Percentiles rank a stretch among this genome's conserved stretches.
phyloP scores from a whole-genome alignment of 2,797 vertebrate species.

The Melanotaenia pygmaea region DNA sequence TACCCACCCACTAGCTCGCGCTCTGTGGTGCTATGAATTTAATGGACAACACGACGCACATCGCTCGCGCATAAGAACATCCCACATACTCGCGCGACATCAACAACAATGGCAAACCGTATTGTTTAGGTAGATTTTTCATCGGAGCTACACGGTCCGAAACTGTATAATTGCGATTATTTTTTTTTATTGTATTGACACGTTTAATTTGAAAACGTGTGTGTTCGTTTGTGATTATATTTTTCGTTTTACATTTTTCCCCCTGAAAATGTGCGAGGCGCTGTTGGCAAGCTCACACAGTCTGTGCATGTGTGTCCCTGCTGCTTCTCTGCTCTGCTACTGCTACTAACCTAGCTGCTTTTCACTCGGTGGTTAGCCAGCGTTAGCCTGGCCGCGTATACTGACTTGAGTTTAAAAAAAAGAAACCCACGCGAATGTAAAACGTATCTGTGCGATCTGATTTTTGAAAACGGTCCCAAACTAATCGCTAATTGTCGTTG shows the following conservation, averaged over 20 bases:
- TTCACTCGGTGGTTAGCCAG: conserved; percentile 74
- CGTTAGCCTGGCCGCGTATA: conserved; percentile 71
- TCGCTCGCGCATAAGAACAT: conserved; percentile 65
- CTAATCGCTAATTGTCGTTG: conserved; percentile 44
- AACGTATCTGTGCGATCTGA: conserved; percentile 35
- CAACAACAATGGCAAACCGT: conserved; percentile 82
- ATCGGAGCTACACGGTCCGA: conserved; percentile 61
- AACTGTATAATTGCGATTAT: conserved; percentile 22
- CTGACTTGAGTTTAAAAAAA: conserved; percentile 45
- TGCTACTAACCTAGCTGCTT: conserved; percentile 78
- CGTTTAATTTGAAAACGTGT: conserved; percentile 16
- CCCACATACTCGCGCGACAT: conserved; percentile 74
- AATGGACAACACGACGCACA: conserved; percentile 71
- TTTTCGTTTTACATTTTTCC: conserved; percentile 41
- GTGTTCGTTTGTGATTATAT: conserved; percentile 19
- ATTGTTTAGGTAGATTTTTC: conserved; percentile 72
- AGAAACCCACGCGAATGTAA: conserved; percentile 63
- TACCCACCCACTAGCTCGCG: conserved; percentile 52
- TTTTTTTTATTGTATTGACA: conserved; percentile 21
- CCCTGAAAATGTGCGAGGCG: conserved; percentile 75
- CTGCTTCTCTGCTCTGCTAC: conserved; percentile 76
- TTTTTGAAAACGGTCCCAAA: conserved; percentile 43
- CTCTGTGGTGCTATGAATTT: conserved; percentile 56
- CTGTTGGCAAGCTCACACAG: conserved; percentile 74
- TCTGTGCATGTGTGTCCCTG: conserved; percentile 80